Conservation (phyloP, 2,113 vertebrate genomes). For the Oreochromis spilurus region DNA sequence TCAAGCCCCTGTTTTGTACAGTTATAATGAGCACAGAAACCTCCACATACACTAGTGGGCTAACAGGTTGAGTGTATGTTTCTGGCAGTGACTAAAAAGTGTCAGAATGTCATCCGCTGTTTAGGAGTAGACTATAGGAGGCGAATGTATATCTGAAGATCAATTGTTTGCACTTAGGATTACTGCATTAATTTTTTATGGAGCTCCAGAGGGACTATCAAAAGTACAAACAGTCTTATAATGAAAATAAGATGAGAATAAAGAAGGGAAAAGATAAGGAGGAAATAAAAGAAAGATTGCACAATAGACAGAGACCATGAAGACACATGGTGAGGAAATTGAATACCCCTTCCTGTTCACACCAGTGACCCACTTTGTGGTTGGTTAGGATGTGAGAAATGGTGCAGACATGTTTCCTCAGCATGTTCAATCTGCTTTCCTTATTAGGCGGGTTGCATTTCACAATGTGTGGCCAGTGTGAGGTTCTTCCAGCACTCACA, state of each 20-base stretch:
- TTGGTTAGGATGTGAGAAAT: neutral
- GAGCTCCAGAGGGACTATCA: neutral
- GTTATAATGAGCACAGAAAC: neutral
- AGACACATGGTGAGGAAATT: neutral
- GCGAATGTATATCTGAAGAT: neutral
- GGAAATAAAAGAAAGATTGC: conserved; percentile 12
- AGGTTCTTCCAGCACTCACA: neutral
- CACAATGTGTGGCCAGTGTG: neutral
- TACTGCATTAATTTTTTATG: neutral
- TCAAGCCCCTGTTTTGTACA: neutral
- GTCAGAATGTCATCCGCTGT: neutral
- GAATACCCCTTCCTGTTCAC: conserved; percentile 16
- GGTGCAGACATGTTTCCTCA: neutral
- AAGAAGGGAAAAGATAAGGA: neutral
- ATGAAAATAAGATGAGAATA: neutral
- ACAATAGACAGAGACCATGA: neutral
- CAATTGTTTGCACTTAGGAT: conserved; percentile 1
- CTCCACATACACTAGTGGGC: neutral
- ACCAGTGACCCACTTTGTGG: neutral
- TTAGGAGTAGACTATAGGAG: neutral
- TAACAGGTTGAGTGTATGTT: neutral
- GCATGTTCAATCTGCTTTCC: conserved; percentile 3
- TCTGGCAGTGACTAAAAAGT: neutral
- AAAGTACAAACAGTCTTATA: neutral
- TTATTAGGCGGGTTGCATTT: neutral